Evolutionary conservation across 2,888 invertebrate genomes (phyloP).

Genomic region (Cheilosia grossa): DNA sequence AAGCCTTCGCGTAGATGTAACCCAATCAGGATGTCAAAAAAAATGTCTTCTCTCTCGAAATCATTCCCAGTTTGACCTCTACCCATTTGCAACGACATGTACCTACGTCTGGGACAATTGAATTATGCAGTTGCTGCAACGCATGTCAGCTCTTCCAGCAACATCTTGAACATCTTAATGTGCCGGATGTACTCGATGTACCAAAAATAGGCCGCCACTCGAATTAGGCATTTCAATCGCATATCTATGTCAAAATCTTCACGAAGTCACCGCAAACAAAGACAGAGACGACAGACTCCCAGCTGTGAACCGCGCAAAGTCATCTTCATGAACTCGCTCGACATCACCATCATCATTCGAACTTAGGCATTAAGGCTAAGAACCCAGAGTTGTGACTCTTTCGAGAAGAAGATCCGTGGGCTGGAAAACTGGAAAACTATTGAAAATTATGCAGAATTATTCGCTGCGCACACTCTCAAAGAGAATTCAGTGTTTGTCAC

Average conservation of each 20-base stretch:
- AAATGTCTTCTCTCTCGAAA: too few relatives aligned
- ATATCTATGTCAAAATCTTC: slow-evolving; percentile 73
- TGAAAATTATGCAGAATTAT: slow-evolving; percentile 73
- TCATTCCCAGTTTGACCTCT: too few relatives aligned
- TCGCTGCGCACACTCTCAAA: slow-evolving; percentile 61
- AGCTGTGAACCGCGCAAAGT: slow-evolving; percentile 54
- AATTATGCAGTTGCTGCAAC: background rate
- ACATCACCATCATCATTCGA: slow-evolving; percentile 43
- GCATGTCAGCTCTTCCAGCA: slow-evolving; percentile 1
- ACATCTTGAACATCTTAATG: slow-evolving; percentile 24
- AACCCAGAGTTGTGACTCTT: slow-evolving; percentile 27
- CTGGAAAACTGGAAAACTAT: slow-evolving; percentile 36
- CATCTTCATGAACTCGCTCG: slow-evolving; percentile 48
- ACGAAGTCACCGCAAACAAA: slow-evolving; percentile 46
- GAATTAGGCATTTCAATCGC: slow-evolving; percentile 66
- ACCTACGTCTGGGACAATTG: background rate
- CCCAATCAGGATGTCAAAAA: too few relatives aligned
- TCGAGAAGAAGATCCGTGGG: slow-evolving; percentile 33
- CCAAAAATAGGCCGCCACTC: slow-evolving; percentile 53
- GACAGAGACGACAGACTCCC: slow-evolving; percentile 34
- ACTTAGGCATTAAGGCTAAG: slow-evolving; percentile 52
- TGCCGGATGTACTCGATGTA: slow-evolving; percentile 27
- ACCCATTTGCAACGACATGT: background rate
- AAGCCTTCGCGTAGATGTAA: too few relatives aligned
- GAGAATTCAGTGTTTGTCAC: slow-evolving; percentile 72